Conservation (phyloP, 2,113 vertebrate species). For the Xerus inauris region DNA sequence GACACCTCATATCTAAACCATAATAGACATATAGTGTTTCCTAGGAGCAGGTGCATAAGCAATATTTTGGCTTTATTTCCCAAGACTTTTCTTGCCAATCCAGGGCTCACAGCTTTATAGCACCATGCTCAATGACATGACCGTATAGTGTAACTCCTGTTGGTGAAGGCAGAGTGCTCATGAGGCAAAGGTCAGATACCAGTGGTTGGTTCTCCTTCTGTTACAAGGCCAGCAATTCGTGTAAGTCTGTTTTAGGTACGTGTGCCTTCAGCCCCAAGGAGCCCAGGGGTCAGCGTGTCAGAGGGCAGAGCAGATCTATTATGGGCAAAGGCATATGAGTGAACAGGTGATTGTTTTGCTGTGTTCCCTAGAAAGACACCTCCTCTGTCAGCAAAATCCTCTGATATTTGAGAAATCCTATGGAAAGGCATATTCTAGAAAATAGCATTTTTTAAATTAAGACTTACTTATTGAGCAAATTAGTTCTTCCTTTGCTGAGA, state of each 20-base stretch:
- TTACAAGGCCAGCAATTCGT: slow-evolving; percentile 11
- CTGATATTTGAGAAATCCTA: not conserved
- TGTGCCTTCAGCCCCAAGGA: not conserved
- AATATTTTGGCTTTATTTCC: not conserved
- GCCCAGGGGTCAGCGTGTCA: not conserved
- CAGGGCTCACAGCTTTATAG: not conserved
- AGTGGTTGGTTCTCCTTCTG: not conserved
- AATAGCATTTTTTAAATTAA: not conserved
- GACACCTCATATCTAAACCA: too few relatives aligned
- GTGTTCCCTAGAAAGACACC: not conserved
- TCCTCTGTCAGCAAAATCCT: not conserved
- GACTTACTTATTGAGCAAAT: not conserved
- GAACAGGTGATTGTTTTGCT: not conserved
- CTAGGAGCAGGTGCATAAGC: not conserved
- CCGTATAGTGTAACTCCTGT: not conserved
- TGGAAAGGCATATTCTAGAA: not conserved
- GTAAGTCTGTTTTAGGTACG: not conserved
- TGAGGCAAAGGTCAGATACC: not conserved
- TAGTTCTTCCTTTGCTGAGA: not conserved
- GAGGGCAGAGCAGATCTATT: not conserved
- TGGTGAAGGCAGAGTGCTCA: not conserved
- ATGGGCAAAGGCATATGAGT: not conserved
- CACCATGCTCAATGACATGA: not conserved
- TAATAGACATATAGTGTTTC: not conserved
- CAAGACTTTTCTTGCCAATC: not conserved